These are phyloP conservation scores for Drosophila ananassae DNA, from an alignment of 1,140 invertebrate genomes.

Conservation along the genomic window DNA sequence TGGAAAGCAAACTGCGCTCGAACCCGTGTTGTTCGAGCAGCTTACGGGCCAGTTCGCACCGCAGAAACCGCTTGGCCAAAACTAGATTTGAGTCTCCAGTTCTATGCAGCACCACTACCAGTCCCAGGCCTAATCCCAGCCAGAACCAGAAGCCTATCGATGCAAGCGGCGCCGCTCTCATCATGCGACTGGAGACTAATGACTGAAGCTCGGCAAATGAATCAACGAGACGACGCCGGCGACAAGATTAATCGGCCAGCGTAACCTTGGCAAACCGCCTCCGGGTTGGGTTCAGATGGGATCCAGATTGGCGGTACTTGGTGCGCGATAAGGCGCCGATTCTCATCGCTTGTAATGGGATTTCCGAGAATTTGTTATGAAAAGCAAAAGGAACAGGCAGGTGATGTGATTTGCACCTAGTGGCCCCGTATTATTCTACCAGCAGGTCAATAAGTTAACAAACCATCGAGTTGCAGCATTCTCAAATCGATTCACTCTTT, in stretches of 20 bases:
- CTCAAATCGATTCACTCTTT: slow-evolving; percentile 19
- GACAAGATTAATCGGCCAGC: background rate
- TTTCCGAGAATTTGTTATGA: no score
- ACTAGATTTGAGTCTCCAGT: background rate
- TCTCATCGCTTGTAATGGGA: background rate
- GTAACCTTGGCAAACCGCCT: slow-evolving; percentile 23
- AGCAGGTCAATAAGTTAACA: background rate
- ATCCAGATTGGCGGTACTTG: background rate
- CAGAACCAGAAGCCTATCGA: slow-evolving; percentile 32
- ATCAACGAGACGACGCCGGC: background rate
- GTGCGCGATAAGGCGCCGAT: background rate
- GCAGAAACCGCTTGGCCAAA: slow-evolving; percentile 50
- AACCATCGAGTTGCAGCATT: background rate
- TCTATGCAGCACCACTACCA: slow-evolving; percentile 8
- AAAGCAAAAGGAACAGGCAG: no score
- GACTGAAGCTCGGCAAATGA: background rate
- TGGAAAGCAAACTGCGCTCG: slow-evolving; percentile 60
- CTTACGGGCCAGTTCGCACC: slow-evolving; percentile 63
- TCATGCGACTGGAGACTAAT: slow-evolving; percentile 42
- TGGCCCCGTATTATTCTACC: no score
- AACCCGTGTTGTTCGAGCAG: slow-evolving; percentile 56
- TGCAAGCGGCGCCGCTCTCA: slow-evolving; percentile 37
- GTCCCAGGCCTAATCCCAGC: slow-evolving; percentile 29
- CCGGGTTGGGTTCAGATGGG: background rate
- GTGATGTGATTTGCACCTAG: no score